Percentiles rank a stretch among this genome's conserved stretches.
Conservation (phyloP, 1,140 invertebrate species). For the Subanguina moxae region DNA sequence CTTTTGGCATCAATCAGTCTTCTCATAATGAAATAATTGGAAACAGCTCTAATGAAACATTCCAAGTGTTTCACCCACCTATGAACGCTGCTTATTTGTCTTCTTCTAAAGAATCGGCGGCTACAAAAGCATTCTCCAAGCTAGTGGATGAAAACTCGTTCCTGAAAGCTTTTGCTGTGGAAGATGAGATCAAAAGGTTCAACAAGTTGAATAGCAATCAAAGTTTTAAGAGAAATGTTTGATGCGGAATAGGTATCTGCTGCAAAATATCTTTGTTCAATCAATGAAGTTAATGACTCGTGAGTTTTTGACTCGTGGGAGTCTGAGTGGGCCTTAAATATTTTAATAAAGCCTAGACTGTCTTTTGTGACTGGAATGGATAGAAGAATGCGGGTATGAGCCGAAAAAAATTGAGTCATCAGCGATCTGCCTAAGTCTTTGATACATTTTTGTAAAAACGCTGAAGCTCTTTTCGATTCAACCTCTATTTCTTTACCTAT, state of each 20-base stretch:
- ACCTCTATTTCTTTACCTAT: no score
- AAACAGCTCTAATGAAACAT: background rate
- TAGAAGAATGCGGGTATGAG: no score
- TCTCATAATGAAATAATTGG: background rate
- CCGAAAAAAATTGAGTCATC: no score
- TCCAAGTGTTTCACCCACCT: background rate
- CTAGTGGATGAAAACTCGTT: conserved; percentile 1
- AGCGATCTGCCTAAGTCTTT: no score
- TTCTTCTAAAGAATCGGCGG: conserved; percentile 2
- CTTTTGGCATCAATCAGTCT: conserved; percentile 6
- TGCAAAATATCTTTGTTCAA: conserved; percentile 3
- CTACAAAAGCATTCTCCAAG: background rate
- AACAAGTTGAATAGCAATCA: conserved; percentile 6
- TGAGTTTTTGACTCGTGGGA: no score
- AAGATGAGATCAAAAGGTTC: conserved; percentile 15
- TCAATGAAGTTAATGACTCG: background rate
- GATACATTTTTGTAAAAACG: no score
- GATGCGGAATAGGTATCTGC: background rate
- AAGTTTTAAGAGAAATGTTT: background rate
- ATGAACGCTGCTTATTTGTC: background rate
- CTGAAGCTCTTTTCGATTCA: no score
- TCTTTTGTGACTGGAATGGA: no score
- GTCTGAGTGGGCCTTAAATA: no score
- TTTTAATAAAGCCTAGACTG: no score
- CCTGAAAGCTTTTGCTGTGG: conserved; percentile 4